These are phyloP conservation scores for Lasius fuliginosus DNA, from an alignment of 2,888 invertebrate species.

Conservation along the genomic window DNA sequence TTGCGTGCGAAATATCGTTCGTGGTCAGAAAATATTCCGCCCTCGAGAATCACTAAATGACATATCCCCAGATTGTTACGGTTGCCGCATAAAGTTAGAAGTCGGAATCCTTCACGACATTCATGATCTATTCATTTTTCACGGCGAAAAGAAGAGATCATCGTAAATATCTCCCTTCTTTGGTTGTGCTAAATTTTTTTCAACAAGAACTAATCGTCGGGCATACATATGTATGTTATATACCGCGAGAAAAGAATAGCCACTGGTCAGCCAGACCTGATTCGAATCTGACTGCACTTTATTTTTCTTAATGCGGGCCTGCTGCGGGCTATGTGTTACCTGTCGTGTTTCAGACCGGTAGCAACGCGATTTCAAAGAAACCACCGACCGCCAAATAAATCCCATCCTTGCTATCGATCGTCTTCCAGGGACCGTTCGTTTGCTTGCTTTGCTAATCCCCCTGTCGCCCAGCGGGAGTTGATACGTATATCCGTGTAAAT, in stretches of 20 bases:
- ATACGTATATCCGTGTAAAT: constrained; percentile 70
- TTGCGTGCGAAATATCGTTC: constrained; percentile 13
- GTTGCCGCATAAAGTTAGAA: background rate
- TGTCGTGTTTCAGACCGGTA: constrained; percentile 49
- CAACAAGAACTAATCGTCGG: background rate
- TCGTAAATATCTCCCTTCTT: background rate
- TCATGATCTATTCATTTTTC: background rate
- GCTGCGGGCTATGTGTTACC: constrained; percentile 63
- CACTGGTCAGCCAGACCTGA: constrained; percentile 24
- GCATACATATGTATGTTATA: constrained; percentile 2
- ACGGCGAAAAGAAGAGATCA: background rate
- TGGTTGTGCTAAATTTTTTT: background rate
- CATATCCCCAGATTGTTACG: background rate
- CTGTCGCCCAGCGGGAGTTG: constrained; percentile 72
- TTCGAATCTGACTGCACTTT: constrained; percentile 67
- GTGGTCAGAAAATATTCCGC: background rate
- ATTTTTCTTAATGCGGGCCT: constrained; percentile 53
- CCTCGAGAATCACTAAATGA: background rate
- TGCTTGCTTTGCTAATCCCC: constrained; percentile 70
- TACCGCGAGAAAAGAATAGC: constrained; percentile 11
- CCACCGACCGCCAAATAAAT: constrained; percentile 70
- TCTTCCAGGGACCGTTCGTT: constrained; percentile 61
- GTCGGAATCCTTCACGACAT: background rate
- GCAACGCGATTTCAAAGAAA: constrained; percentile 66
- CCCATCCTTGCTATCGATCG: constrained; percentile 71